Evolutionary conservation across 2,113 vertebrate genomes (phyloP), one percentile per base, ranked within the genome.

Genomic region (Corydoras maculifer): DNA sequence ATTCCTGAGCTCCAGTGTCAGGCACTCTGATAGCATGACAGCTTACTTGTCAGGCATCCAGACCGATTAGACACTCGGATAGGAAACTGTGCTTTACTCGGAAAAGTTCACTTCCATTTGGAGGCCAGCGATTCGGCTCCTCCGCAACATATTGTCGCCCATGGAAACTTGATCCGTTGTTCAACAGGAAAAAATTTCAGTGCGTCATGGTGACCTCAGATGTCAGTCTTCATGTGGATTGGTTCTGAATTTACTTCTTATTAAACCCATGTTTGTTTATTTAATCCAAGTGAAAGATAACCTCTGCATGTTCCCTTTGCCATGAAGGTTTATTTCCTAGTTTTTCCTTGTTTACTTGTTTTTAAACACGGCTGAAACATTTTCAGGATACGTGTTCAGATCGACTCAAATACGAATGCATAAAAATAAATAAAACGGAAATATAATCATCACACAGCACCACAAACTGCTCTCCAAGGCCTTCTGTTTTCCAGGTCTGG

Each of bases 371-470:
- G 35, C 64, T 14, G 2, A 51, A 35, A 15, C 35, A 31, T 75
- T 77, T 65, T 82, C 74, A 69, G 78, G 80, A 59, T 68, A 54
- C 58, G 35, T 69, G 64, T 31, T 62, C 70, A 71, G 62, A 71
- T 73, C 54, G 65, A 59, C 63, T 62, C 72, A 62, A 66, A 31
- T 11, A 77, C 60, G 31, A 54, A 65, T 5, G 60, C 10, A 30
- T 30, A 71, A 71, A 43, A 70, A 84, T 74, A 80, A 82, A 78
- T 82, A 69, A 75, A 69, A 75, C 87, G 91, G 86, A 89, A 91
- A 90, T 89, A 91, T 86, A 93, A 95, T 94, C 91, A 93, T 95
- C 90, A 84, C 90, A 91, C 86, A 84, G 91, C 89, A 88, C 92
- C 91, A 92, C 90, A 93, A 92, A 94, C 88, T 88, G 87, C 90